Conservation (phyloP, 2,888 invertebrate genomes). For the Sphaeridia pumilis region DNA sequence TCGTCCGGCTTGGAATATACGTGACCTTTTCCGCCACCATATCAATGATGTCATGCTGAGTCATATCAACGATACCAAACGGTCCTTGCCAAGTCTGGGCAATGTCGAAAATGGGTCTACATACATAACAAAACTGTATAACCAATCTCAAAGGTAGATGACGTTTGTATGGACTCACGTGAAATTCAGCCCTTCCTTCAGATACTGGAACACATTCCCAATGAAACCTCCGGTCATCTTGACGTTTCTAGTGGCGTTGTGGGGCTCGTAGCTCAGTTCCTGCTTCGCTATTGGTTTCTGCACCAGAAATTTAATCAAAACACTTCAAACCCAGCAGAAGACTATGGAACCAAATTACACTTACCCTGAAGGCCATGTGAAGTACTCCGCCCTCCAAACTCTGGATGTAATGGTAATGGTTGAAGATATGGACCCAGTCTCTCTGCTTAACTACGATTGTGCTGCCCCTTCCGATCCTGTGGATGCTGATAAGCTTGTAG, state of each 20-base stretch:
- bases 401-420: background rate
- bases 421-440: background rate
- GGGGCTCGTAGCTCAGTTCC: background rate
- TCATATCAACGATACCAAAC: background rate
- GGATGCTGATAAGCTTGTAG: background rate
- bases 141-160: background rate
- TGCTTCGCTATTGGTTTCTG: too few species aligned
- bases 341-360: too few species aligned
- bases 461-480: background rate
- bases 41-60: background rate
- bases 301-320: too few species aligned
- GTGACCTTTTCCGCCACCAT: conserved; percentile 3
- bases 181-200: conserved; percentile 3
- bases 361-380: background rate
- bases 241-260: background rate
- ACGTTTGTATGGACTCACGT: background rate
- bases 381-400: background rate
- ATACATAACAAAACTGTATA: background rate
- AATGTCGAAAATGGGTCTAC: background rate
- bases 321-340: too few species aligned
- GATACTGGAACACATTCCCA: background rate
- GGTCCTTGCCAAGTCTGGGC: background rate
- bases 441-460: background rate
- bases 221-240: background rate
- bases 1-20: background rate